phyloP scores from a whole-genome alignment of 2,113 vertebrate genomes.

The Fulica atra region DNA sequence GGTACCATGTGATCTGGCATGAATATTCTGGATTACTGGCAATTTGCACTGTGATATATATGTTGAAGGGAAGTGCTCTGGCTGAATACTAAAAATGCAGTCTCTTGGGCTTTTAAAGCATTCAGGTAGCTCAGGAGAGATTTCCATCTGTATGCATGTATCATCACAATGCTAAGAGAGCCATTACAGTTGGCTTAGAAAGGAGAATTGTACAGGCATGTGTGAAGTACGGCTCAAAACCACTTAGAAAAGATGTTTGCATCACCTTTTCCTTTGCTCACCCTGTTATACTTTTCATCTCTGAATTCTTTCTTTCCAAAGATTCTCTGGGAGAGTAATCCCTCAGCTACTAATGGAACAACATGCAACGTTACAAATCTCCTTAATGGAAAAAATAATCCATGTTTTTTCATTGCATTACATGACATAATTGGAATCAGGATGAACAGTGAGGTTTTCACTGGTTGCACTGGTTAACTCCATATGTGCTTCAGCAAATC shows the following conservation, averaged over 20 bases:
- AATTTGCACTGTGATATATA: slow-evolving; percentile 41
- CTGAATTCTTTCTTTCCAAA: neutral
- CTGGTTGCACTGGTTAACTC: neutral
- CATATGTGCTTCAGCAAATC: neutral
- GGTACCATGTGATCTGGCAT: slow-evolving; percentile 21
- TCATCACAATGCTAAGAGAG: neutral
- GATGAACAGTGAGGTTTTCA: neutral
- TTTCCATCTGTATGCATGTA: neutral
- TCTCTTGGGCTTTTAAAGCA: slow-evolving; percentile 18
- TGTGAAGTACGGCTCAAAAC: neutral
- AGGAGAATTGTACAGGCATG: neutral
- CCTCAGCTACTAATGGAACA: neutral
- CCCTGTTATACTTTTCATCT: neutral
- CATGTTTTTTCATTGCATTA: neutral
- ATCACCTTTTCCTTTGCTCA: neutral
- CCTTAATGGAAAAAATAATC: neutral
- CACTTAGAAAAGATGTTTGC: neutral
- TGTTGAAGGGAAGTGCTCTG: slow-evolving; percentile 21
- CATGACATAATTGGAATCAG: neutral
- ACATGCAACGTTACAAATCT: neutral
- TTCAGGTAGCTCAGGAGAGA: neutral
- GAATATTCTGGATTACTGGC: slow-evolving; percentile 29
- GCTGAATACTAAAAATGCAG: slow-evolving; percentile 44
- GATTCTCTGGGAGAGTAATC: neutral
- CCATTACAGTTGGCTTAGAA: neutral